phyloP scores from a whole-genome alignment of 2,797 vertebrate genomes.

The Xyrichtys novacula region DNA sequence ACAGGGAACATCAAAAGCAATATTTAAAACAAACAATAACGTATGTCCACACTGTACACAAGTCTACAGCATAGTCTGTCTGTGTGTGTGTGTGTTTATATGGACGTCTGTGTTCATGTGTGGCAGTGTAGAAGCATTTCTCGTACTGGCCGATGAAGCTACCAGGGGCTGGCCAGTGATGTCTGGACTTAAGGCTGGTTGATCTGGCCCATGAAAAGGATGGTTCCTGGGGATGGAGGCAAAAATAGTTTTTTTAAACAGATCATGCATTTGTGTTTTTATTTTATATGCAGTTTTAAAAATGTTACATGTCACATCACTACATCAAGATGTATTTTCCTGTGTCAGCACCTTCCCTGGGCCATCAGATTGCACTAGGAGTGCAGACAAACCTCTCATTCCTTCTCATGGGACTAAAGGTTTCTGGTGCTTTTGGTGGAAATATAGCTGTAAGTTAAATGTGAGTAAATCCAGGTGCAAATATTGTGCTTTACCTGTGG shows the following conservation, averaged over 20 bases:
- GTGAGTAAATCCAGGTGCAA: not conserved
- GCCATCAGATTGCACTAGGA: no score
- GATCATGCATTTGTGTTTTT: no score
- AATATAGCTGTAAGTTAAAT: not conserved
- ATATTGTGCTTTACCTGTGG: slow-evolving; percentile 87
- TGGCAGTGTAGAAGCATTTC: slow-evolving; percentile 39
- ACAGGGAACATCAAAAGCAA: slow-evolving; percentile 70
- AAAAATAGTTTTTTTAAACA: not conserved
- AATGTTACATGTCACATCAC: not conserved
- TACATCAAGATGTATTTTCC: not conserved
- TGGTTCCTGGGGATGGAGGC: slow-evolving; percentile 84
- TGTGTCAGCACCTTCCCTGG: no score
- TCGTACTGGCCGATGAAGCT: slow-evolving; percentile 25
- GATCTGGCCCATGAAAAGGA: slow-evolving; percentile 97
- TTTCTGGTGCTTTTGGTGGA: not conserved
- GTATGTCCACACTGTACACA: slow-evolving; percentile 68
- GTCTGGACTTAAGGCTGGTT: slow-evolving; percentile 88
- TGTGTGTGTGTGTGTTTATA: slow-evolving; percentile 21
- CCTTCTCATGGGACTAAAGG: no score
- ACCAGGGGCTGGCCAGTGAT: not conserved
- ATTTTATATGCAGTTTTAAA: not conserved
- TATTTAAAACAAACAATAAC: slow-evolving; percentile 69
- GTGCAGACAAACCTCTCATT: no score
- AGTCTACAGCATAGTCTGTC: slow-evolving; percentile 55
- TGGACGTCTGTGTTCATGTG: slow-evolving; percentile 27